Base-by-base conservation (phyloP, 53 echinoderm and acorn worm species). In the Temnopleurus reevesii region DNA sequence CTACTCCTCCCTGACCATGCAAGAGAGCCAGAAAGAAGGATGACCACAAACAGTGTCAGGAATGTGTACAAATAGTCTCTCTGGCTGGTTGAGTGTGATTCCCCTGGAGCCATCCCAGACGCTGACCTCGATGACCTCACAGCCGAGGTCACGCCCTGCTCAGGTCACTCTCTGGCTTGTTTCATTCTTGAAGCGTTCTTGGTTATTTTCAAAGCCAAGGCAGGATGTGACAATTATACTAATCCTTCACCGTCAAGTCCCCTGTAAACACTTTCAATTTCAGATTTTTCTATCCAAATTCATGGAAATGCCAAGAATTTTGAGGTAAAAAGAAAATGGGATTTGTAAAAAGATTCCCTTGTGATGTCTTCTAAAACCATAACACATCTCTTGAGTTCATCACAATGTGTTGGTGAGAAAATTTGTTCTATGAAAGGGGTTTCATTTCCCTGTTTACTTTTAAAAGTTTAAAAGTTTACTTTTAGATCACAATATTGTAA, bases 41-140 rank as follows among this genome's bases (percentile, higher is more conserved):
- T 45, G 45, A 60, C 85, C 85, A 85, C 60, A 59, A 59, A 85
- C 85, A 85, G 85, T 85, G 85, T 59, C 24, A 85, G 85, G 85
- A 85, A 85, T 59, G 60, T 60, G 57, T 83, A 83, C 83, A 83
- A 83, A 83, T 83, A 83, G 55, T 83, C 83, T 83, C 36, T 83
- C 83, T 55, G 83, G 55, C 83, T 83, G 83, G 27, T 55, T 83
- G 83, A 53, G 55, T 55, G 54, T 83, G 35, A 55, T 55, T 28
- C 55, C 83, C 83, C 83, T 55, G 38, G 55, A 83, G 83, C 34
- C 10, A 83, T 28, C 79, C 79, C 3, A 29, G 49, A 41, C 79
- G 46, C 15, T 46, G 6, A 46, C 79, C 49, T 79, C 49, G 51
- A 7, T 79, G 79, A 79, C 79, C 79, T 49, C 49, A 28, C 3